A percentile compares a stretch with the other conserved stretches of the same genome.
These are phyloP conservation scores for Incurvaria masculella DNA, from an alignment of 2,888 invertebrate genomes.

Conservation along the genomic window DNA sequence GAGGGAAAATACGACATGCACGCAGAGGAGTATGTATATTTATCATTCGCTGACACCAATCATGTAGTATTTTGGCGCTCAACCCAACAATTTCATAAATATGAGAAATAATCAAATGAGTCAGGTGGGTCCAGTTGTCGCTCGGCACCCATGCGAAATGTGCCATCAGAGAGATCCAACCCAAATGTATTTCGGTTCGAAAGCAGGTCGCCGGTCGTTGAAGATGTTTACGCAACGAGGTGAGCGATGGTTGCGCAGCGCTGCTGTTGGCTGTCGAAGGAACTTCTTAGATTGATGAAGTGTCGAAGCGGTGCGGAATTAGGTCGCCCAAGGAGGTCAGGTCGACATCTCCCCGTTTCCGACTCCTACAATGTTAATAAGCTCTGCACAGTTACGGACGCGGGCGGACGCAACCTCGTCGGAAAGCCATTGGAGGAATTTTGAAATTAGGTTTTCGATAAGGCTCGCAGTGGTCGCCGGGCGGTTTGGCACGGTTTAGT, in stretches of 20 bases:
- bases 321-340: neutral
- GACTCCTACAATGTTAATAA: neutral
- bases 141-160: too few species aligned
- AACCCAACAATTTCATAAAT: too few species aligned
- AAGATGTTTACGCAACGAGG: neutral
- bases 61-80: too few species aligned
- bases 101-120: too few species aligned
- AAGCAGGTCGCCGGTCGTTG: too few species aligned
- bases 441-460: neutral
- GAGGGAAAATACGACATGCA: too few species aligned
- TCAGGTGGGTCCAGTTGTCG: too few species aligned
- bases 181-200: too few species aligned
- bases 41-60: too few species aligned
- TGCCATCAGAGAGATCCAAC: too few species aligned
- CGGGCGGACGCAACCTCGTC: neutral
- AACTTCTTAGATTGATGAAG: neutral
- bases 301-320: neutral
- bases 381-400: neutral
- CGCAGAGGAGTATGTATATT: too few species aligned
- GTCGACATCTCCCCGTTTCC: neutral
- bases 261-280: neutral
- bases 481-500: neutral
- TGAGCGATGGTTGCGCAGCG: neutral
- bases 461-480: too few species aligned
- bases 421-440: neutral